Conservation (phyloP, 2,797 vertebrate species). For the Amphiprion clarkii region DNA sequence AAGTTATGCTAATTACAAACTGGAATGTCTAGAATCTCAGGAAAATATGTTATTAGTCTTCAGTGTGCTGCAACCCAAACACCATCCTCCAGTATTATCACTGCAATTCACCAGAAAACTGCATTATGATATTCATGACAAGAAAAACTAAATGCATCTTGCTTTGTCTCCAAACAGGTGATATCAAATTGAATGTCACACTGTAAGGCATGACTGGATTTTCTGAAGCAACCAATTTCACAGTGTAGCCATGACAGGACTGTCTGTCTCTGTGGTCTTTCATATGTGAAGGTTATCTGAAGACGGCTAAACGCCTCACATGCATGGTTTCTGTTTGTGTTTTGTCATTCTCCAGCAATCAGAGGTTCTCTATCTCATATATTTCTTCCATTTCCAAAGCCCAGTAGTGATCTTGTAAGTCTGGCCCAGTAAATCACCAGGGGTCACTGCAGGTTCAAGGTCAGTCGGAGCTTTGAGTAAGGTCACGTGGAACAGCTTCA, state of each 20-base stretch:
- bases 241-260: conserved; percentile 45
- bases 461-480: conserved; percentile 40
- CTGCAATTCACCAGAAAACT: background rate
- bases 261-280: conserved; percentile 34
- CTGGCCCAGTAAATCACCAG: conserved; percentile 23
- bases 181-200: conserved; percentile 50
- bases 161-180: conserved; percentile 41
- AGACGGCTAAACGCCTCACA: conserved; percentile 32
- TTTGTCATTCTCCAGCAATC: conserved; percentile 26
- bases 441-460: conserved; percentile 60
- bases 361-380: conserved; percentile 20
- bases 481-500: conserved; percentile 41
- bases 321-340: conserved; percentile 21
- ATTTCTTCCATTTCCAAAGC: conserved; percentile 37
- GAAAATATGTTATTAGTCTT: background rate
- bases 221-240: conserved; percentile 64
- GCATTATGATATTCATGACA: conserved; percentile 16
- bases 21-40: background rate
- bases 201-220: conserved; percentile 37
- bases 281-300: conserved; percentile 62
- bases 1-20: background rate
- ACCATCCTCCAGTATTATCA: background rate
- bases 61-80: background rate
- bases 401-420: conserved; percentile 20
- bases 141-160: conserved; percentile 20